Base-by-base conservation (phyloP, 2,888 invertebrate species). In the Ypsolopha scabrella region DNA sequence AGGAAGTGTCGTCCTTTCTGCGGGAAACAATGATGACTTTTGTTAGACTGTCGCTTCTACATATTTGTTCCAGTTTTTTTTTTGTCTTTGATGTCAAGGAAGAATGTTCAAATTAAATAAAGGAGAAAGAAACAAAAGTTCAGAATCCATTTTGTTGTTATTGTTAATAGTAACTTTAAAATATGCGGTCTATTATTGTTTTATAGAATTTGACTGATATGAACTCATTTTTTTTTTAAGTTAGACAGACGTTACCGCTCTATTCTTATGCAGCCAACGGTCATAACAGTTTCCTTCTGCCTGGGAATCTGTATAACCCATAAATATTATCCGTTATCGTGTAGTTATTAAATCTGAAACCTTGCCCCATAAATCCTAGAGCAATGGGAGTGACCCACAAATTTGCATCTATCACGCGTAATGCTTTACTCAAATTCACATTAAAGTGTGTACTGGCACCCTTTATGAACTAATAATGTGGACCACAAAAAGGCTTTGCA, bases 401-500 rank as follows among this genome's bases (percentile, higher is more conserved):
- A 75, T 73, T 73, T 72, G 72, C 68, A 65, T 65, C 59, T 58
- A 70, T 69, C 72, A 70, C 68, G 60, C 60, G 52, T 52, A 55
- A 55, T 55, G 50, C 43, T 54, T 44, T 68, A 75, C 76, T 79
- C 73, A 75, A 73, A 75, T 65, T 70, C 63, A 72, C 75, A 75
- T 80, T 75, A 77, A 71, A 63, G 68, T 70, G 68, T 73, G 76
- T 72, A 70, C 71, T 68, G 70, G 65, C 61, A 59, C 68, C 72
- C 63, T 76, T 82, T 80, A 80, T 73, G 65, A 70, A 62, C 76
- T 83, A 82, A 85, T 85, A 83, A 81, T 81, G 78, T 73, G 72
- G 66, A 75, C 80, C 81, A 73, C 83, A 85, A 71, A 80, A 74
- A 70, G 67, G 74, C 78, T 85, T 83, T 83, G 85, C 83, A 86